Conservation (phyloP, 2,113 vertebrate genomes). For the Aplodontia rufa region DNA sequence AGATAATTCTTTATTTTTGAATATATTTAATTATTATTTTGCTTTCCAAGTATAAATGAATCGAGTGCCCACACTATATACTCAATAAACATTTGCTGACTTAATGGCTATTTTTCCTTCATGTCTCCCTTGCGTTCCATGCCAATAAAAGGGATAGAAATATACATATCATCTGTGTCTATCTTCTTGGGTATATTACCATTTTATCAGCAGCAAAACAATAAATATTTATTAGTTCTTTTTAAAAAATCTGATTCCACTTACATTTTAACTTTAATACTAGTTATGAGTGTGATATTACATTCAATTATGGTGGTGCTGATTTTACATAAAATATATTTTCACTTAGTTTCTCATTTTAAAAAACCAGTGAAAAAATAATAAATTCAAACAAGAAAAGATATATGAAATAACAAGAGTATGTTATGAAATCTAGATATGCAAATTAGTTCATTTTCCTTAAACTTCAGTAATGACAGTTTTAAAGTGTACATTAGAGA, state of each 20-base stretch:
- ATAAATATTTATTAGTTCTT: neutral
- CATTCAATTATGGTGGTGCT: neutral
- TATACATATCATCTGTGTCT: neutral
- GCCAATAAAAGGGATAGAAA: neutral
- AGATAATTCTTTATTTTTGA: neutral
- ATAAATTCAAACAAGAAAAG: neutral
- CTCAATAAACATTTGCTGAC: neutral
- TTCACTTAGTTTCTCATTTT: neutral
- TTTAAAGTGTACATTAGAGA: neutral
- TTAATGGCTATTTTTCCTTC: neutral
- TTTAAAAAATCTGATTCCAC: neutral
- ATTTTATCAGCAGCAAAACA: neutral
- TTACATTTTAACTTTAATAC: neutral
- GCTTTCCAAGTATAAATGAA: neutral
- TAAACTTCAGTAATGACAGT: neutral
- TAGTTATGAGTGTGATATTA: neutral
- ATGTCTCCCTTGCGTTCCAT: neutral
- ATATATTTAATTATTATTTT: neutral
- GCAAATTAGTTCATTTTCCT: neutral
- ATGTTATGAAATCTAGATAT: neutral
- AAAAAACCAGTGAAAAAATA: neutral
- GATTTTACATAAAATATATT: constrained; percentile 1
- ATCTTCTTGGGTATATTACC: neutral
- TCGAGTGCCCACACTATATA: neutral
- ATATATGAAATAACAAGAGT: neutral